Conservation (phyloP, 2,888 invertebrate species). For the Mesorhabditis belari region DNA sequence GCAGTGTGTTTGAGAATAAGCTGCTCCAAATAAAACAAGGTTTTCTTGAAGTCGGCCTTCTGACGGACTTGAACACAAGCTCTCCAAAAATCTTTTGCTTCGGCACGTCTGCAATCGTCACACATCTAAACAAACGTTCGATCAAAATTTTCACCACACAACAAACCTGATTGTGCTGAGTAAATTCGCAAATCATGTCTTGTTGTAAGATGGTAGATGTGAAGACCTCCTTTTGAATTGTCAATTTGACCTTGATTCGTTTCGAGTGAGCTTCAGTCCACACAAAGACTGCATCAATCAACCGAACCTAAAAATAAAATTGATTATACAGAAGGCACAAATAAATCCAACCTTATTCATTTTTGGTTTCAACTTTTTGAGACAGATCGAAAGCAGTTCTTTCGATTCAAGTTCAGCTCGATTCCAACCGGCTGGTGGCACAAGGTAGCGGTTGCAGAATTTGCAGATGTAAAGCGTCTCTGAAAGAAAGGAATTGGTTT, state of each 20-base stretch:
- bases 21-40: slow-evolving; percentile 93
- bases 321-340: background rate
- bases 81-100: slow-evolving; percentile 96
- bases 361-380: slow-evolving; percentile 71
- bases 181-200: slow-evolving; percentile 87
- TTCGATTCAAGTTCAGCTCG: slow-evolving; percentile 57
- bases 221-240: slow-evolving; percentile 85
- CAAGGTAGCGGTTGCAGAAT: slow-evolving; percentile 66
- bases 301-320: slow-evolving; percentile 62
- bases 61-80: slow-evolving; percentile 64
- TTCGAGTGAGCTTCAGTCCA: slow-evolving; percentile 99
- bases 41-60: slow-evolving; percentile 84
- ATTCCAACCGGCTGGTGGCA: slow-evolving; percentile 84
- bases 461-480: slow-evolving; percentile 57
- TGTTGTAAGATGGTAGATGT: slow-evolving; percentile 79
- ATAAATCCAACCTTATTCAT: slow-evolving; percentile 28
- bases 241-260: slow-evolving; percentile 81
- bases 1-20: slow-evolving; percentile 81
- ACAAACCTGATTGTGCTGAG: slow-evolving; percentile 67
- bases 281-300: slow-evolving; percentile 90
- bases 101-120: slow-evolving; percentile 87
- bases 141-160: too few species aligned
- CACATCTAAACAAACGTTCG: slow-evolving; percentile 69
- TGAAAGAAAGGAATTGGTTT: slow-evolving; percentile 8
- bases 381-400: slow-evolving; percentile 66